A percentile compares a stretch with the other conserved stretches of the same genome.
Conservation (phyloP, 2,797 vertebrate genomes). For the Chloroceryle amazona region DNA sequence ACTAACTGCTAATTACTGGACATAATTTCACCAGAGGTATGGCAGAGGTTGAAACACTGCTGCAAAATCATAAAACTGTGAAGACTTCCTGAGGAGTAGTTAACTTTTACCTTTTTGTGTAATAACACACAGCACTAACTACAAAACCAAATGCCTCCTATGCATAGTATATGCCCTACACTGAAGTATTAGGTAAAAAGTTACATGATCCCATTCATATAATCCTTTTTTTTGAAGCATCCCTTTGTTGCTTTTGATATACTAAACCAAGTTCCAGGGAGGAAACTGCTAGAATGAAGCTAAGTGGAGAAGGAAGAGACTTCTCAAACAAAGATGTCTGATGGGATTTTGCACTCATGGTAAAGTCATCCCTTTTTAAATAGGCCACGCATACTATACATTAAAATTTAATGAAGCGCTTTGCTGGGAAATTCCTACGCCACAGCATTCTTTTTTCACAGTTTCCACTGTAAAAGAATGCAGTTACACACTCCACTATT, state of each 20-base stretch:
- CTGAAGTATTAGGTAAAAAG: not conserved
- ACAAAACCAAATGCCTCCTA: not conserved
- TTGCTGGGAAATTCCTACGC: not conserved
- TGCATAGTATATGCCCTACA: rapidly evolving
- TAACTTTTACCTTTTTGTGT: not conserved
- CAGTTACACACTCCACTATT: not conserved
- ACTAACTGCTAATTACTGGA: not conserved
- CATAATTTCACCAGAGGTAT: not conserved
- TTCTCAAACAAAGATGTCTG: not conserved
- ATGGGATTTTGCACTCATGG: not conserved
- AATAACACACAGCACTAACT: not conserved
- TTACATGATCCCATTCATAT: not conserved
- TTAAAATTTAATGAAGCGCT: not conserved
- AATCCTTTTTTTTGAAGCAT: not conserved
- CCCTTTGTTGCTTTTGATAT: not conserved
- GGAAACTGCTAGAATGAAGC: not conserved
- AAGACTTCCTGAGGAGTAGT: not conserved
- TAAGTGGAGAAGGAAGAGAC: not conserved
- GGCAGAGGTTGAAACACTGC: not conserved
- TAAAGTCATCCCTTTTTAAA: not conserved
- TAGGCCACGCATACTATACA: not conserved
- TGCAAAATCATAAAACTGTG: not conserved
- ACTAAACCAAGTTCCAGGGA: not conserved
- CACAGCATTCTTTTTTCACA: not conserved
- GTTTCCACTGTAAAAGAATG: not conserved